Base-by-base conservation (phyloP, 2,113 vertebrate genomes). In the Cryptomyrus ogoouensis region DNA sequence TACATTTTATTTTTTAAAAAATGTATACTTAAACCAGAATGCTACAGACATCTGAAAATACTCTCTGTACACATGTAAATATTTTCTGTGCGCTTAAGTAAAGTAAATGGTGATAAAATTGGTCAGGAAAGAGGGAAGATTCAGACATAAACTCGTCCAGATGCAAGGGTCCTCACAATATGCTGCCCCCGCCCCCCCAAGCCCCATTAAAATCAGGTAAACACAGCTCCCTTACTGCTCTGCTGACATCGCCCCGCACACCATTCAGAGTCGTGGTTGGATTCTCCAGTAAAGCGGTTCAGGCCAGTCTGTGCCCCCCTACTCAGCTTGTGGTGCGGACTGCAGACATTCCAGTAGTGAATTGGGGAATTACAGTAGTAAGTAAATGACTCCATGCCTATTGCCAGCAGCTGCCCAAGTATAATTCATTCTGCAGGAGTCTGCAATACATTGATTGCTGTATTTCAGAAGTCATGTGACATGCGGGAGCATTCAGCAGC, bases 61-160 rank as follows among this genome's bases (percentile, higher is more conserved):
- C 13, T 84, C 80, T 53, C 85, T n/a, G 50, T 87, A 87, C 35
- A 53, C 87, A 58, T 47, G 52, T 35, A n/a, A 52, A 49, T 52
- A 42, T 9, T 62, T 88, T 74, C 88, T 88, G 5, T 15, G 39
- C 42, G 58, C 83, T 87, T 70, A n/a, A 49, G 46, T 83, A 94
- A 94, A 92, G 89, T 91, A 91, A 93, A 89, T 87, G 84, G 91
- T 92, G 93, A 90, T 92, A 92, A 46, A 87, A 91, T 92, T 92
- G 89, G 91, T 93, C 2, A n/a, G 92, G 15, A 91, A 93, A 89
- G 89, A 46, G 85, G 90, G 19, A 87, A 89, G 88, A 87, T 6
- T 44, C 90, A 90, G 90, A 58, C 85, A 83, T 95, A 95, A 96
- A 90, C 93, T 92, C 91, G 93, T 94, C 92, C 95, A 96, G 94